Evolutionary conservation across 1,140 invertebrate genomes (phyloP).

Genomic region (Lordiphosa clarofinis): DNA sequence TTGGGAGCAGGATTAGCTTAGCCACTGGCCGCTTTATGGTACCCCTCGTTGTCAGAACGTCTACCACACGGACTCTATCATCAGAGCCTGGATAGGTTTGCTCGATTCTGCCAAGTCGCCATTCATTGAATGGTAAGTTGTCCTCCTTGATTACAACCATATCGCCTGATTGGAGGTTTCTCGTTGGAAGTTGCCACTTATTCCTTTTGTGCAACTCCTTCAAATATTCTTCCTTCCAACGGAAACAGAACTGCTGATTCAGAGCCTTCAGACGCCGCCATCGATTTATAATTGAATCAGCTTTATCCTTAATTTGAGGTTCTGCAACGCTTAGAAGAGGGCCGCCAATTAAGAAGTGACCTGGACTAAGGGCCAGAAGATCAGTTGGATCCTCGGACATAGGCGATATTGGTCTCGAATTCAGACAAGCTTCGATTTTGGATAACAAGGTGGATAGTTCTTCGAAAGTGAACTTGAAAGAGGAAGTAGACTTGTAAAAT

Average conservation of each 20-base stretch:
- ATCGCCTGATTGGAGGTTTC: not conserved
- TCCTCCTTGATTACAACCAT: slow-evolving; percentile 1
- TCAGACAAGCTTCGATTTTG: no score
- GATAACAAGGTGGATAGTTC: no score
- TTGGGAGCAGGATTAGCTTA: not conserved
- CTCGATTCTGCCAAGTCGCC: not conserved
- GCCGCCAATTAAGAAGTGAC: no score
- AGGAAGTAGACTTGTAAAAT: no score
- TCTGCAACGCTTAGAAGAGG: no score
- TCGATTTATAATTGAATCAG: not conserved
- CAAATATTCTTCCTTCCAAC: not conserved
- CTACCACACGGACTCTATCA: not conserved
- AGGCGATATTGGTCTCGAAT: no score
- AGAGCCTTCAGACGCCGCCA: not conserved
- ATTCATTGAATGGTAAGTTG: not conserved
- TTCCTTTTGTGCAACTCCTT: not conserved
- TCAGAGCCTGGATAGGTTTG: not conserved
- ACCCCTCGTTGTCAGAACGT: not conserved
- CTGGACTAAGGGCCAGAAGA: no score
- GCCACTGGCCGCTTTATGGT: not conserved
- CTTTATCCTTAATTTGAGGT: not conserved
- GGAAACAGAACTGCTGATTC: not conserved
- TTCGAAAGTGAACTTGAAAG: not conserved
- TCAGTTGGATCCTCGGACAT: no score
- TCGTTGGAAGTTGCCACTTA: not conserved